Evolutionary conservation across 2,113 vertebrate species (phyloP).

Genomic region (Struthio camelus): DNA sequence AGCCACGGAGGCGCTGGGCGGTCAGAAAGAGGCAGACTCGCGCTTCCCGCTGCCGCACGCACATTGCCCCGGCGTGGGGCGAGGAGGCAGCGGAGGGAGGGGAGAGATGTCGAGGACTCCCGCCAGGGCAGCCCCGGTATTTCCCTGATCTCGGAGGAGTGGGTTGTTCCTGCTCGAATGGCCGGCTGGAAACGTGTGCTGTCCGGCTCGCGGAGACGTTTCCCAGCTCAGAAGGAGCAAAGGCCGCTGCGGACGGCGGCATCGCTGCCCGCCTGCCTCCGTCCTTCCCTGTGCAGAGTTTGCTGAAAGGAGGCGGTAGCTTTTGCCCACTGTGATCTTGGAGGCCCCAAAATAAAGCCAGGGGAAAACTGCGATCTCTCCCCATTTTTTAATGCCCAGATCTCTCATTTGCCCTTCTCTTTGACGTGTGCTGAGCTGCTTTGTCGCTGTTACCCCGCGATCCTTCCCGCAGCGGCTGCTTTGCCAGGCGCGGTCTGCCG

Average conservation of each 20-base stretch:
- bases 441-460: background rate
- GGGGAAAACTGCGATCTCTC: background rate
- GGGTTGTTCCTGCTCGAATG: background rate
- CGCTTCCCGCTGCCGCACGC: background rate
- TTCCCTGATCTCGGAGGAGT: background rate
- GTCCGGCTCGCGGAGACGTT: too few species aligned
- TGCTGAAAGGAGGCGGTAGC: background rate
- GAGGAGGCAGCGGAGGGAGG: background rate
- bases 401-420: background rate
- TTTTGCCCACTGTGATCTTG: background rate
- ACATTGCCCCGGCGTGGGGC: too few species aligned
- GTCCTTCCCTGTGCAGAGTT: background rate
- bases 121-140: background rate
- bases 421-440: accelerated
- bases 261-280: background rate
- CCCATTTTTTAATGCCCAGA: too few species aligned
- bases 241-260: background rate
- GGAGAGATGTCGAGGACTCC: background rate
- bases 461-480: background rate
- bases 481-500: background rate
- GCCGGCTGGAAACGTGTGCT: background rate
- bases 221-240: background rate
- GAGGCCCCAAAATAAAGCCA: background rate
- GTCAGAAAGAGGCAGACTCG: background rate
- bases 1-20: background rate